Base-by-base conservation (phyloP, 1,140 invertebrate genomes). In the Lasioglossum albipes region DNA sequence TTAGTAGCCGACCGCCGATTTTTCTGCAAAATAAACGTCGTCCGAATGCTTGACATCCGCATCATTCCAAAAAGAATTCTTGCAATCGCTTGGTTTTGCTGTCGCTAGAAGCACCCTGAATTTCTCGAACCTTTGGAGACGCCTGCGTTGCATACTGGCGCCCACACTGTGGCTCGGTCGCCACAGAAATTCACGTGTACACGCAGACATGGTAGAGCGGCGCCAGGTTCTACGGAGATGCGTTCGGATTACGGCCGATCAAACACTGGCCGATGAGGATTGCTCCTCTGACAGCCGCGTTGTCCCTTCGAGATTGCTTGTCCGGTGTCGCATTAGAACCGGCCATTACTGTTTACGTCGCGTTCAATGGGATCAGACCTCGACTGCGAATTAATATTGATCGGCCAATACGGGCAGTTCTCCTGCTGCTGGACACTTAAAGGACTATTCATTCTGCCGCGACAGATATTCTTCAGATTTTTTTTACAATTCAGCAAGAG, bases 261-360 rank as follows among this genome's bases (percentile, higher is more conserved):
- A 68, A 75, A 75, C 49, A 31, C 5, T 69, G 36, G 41, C 75
- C 75, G 75, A 75, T 68, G n/a, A 66, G 36, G 54, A 76, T 69
- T 57, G 65, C 65, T 59, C 10, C 36, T 20, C 27, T 57, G 62
- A 75, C 45, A n/a, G 61, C 54, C 64, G 45, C 42, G 27, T 22
- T 54, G 27, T 4, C 36, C 65, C 36, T 59, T 69, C 36, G 41
- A 20, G 36, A 10, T 76, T 42, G 65, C 18, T 59, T 42, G 67
- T 76, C 52, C 75, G 13, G 16, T 73, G 41, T 75, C 49, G 5
- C 13, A 42, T 13, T 36, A 66, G 31, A n/a, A 67, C 49, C 49
- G 18, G 57, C 16, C 65, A 20, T 20, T 20, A 10, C 20, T 54
- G 36, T 57, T 42, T 5, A 1, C 36, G 57, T 67, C 9, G 13